phyloP scores from a whole-genome alignment of 2,888 invertebrate species.

The Mimas tiliae region DNA sequence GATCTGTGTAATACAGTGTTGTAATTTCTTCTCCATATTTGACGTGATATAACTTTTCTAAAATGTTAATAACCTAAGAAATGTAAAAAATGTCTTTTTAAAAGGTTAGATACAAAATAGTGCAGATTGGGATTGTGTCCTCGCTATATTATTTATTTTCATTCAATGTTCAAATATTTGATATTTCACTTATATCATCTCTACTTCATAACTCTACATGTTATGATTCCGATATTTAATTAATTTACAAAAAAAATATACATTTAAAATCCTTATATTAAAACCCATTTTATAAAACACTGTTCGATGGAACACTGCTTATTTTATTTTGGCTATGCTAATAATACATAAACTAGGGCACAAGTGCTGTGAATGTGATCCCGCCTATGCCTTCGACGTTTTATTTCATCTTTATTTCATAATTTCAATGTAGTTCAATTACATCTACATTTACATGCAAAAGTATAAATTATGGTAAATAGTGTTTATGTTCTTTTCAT shows the following conservation, averaged over 20 bases:
- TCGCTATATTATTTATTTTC: no score
- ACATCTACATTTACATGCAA: neutral
- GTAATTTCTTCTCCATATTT: conserved; percentile 14
- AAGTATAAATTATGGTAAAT: conserved; percentile 1
- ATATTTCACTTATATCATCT: no score
- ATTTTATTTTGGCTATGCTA: neutral
- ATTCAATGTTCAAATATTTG: no score
- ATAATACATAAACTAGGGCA: neutral
- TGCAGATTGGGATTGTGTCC: no score
- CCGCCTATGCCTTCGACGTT: neutral
- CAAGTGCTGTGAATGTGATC: neutral
- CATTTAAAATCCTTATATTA: neutral
- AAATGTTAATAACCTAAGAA: neutral
- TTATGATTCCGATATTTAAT: no score
- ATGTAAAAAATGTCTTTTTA: no score
- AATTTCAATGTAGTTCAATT: neutral
- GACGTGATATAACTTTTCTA: neutral
- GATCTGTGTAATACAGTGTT: conserved; percentile 12
- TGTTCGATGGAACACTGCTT: neutral
- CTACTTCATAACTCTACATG: no score
- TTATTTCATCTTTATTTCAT: neutral
- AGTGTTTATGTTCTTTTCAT: conserved; percentile 11
- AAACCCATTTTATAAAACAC: neutral
- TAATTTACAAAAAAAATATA: neutral
- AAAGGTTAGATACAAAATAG: no score